A percentile compares a stretch with the other conserved stretches of the same genome.
phyloP scores from a whole-genome alignment of 2,113 vertebrate species.

The Myrmecobius fasciatus region DNA sequence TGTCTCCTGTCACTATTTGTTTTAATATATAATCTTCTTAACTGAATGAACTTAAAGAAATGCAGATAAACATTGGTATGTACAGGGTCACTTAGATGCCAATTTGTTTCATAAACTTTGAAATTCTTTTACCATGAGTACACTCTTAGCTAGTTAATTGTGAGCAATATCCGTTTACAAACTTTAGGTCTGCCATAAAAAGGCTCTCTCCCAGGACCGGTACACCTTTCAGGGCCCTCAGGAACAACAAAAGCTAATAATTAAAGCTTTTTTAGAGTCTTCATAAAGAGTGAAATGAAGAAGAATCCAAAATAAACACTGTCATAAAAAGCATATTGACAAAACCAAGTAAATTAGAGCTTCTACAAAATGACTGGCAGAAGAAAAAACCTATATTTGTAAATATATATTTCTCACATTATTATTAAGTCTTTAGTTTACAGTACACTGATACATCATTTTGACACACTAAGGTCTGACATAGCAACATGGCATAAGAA shows the following conservation, averaged over 20 bases:
- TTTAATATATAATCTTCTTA: conserved; percentile 90
- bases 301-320: conserved; percentile 78
- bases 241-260: conserved; percentile 86
- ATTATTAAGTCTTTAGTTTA: background rate
- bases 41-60: conserved; percentile 87
- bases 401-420: conserved; percentile 44
- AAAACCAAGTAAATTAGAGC: conserved; percentile 77
- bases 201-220: conserved; percentile 82
- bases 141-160: conserved; percentile 85
- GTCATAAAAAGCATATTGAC: conserved; percentile 76
- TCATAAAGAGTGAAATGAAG: conserved; percentile 78
- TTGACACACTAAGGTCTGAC: background rate
- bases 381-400: conserved; percentile 75
- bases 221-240: conserved; percentile 84
- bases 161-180: conserved; percentile 88
- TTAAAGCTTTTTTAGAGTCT: conserved; percentile 81
- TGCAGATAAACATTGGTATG: conserved; percentile 88
- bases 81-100: conserved; percentile 90
- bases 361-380: conserved; percentile 75
- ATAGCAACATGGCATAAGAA: conserved; percentile 21
- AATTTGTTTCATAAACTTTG: conserved; percentile 88
- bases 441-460: background rate
- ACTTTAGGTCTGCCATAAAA: conserved; percentile 84
- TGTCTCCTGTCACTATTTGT: conserved; percentile 88
- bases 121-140: conserved; percentile 88